phyloP scores from a whole-genome alignment of 2,797 vertebrate genomes.

The Threskiornis aethiopicus region DNA sequence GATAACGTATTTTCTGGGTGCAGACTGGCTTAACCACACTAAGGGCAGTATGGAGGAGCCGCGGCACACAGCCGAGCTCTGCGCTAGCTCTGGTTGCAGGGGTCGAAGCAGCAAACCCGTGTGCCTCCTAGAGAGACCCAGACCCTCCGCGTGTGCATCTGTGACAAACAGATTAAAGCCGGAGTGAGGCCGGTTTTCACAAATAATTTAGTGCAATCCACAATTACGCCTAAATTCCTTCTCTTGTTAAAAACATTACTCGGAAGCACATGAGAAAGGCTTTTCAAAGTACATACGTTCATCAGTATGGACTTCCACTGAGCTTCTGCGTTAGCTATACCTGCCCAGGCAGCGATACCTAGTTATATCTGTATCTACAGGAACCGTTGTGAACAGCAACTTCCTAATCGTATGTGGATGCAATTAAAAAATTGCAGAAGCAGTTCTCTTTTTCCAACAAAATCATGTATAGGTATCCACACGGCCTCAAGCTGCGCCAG shows the following conservation, averaged over 20 bases:
- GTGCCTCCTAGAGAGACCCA: neutral
- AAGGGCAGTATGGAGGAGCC: neutral
- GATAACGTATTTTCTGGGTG: fast-evolving
- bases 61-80: neutral
- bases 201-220: neutral
- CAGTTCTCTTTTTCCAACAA: neutral
- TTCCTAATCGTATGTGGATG: too few species aligned
- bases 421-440: neutral
- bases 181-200: neutral
- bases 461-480: neutral
- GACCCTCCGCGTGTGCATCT: fast-evolving
- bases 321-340: fast-evolving
- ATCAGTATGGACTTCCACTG: neutral
- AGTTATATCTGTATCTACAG: fast-evolving
- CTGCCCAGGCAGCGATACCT: too few species aligned
- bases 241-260: neutral
- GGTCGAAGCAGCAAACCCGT: fast-evolving
- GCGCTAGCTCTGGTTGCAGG: neutral
- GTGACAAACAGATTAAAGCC: fast-evolving
- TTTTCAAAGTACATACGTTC: neutral
- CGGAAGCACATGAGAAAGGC: neutral
- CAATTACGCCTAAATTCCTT: neutral
- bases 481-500: too few species aligned
- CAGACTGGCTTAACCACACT: too few species aligned
- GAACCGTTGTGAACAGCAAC: neutral